Evolutionary conservation across 1,140 invertebrate genomes (phyloP), one percentile per base, ranked within the genome.

Genomic region (Chelonus insularis): DNA sequence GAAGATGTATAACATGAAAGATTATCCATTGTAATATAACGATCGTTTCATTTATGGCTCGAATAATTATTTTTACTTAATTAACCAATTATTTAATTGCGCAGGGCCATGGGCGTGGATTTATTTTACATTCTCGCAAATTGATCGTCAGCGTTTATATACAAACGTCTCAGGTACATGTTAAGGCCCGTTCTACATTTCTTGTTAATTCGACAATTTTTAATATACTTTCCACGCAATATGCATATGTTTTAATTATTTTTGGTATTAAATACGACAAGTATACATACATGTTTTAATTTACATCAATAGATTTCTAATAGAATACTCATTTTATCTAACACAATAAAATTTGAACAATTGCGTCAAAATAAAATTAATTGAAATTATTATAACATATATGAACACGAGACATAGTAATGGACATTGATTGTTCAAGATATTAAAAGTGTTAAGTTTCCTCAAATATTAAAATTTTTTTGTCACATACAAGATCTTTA

Each of bases 161-260:
- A 67, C 66, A 72, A 41, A 73, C 74, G 75, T 76, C 76, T 78
- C 76, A 78, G 76, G 76, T 77, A 77, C 76, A 72, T 77, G 63
- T 78, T 76, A 75, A 78, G 74, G 76, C 76, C 76, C 75, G 68
- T 77, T 76, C 70, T 68, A 66, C 62, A 69, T 63, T 68, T 66
- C 64, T 71, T 39, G 37, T 39, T 39, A 11, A 67, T 36, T 41
- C 18, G 6, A 56, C 21, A 39, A 14, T 47, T 21, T 47, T 6
- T 66, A 62, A 60, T 39, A 12, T 47, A 47, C 52, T 58, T 57
- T 18, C 37, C 60, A 57, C 48, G 65, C 58, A 58, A 67, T 21
- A 56, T 60, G 41, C 62, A 58, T n/a, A 39, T 14, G 37, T 12
- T 39, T 39, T 12, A 39, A 39, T 60, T 21, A 66, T 63, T 52